Evolutionary conservation across 2,797 vertebrate species (phyloP).

Genomic region (Eleutherodactylus coqui): DNA sequence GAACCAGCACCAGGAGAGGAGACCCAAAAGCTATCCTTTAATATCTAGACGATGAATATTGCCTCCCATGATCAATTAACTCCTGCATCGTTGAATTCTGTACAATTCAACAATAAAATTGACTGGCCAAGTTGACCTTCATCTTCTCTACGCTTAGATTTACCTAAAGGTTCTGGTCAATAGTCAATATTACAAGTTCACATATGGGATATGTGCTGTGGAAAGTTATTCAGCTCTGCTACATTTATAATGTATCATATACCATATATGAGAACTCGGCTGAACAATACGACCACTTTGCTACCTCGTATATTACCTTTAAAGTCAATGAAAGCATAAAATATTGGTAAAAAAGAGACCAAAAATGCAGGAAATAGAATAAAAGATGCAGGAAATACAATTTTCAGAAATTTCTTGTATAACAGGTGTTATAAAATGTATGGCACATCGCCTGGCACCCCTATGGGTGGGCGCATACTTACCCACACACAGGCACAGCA

Average conservation of each 20-base stretch:
- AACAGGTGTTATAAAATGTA: neutral
- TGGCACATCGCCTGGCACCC: neutral
- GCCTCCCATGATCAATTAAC: neutral
- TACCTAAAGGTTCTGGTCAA: neutral
- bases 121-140: neutral
- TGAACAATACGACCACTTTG: no score
- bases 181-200: neutral
- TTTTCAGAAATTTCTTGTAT: neutral
- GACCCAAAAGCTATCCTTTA: neutral
- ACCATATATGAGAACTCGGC: no score
- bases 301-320: neutral
- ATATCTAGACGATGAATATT: neutral
- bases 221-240: no score
- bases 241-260: neutral
- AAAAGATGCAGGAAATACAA: neutral
- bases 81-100: neutral
- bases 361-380: neutral
- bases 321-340: neutral
- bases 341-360: neutral
- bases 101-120: neutral
- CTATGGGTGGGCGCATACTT: neutral
- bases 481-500: constrained; percentile 55
- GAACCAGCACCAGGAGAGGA: neutral
- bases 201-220: no score
- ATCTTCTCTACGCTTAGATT: neutral